phyloP scores from a whole-genome alignment of 2,113 vertebrate genomes.

The Numida meleagris region DNA sequence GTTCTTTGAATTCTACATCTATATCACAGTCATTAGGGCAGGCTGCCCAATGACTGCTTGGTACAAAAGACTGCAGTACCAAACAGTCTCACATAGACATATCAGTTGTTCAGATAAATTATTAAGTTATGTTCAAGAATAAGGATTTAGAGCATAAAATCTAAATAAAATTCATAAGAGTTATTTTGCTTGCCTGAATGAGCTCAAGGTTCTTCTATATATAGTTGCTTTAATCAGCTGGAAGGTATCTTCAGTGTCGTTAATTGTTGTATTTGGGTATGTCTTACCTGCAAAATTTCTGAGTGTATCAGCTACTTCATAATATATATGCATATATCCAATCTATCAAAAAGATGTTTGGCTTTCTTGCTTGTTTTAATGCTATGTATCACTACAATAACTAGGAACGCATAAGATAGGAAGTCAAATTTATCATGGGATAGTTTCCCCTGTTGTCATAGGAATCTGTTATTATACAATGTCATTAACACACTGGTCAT shows the following conservation, averaged over 20 bases:
- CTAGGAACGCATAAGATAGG: not conserved
- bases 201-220: not conserved
- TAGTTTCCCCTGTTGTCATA: not conserved
- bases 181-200: not conserved
- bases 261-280: not conserved
- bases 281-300: not conserved
- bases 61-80: not conserved
- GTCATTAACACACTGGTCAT: not conserved
- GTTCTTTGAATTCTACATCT: slow-evolving; percentile 7
- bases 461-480: not conserved
- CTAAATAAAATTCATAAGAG: not conserved
- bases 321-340: not conserved
- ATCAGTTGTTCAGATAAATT: slow-evolving; percentile 39
- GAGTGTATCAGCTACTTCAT: not conserved
- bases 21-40: not conserved
- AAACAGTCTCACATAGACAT: not conserved
- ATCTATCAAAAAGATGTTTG: not conserved
- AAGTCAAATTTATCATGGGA: not conserved
- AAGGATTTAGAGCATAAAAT: slow-evolving; percentile 38
- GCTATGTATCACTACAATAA: not conserved
- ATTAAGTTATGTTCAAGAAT: slow-evolving; percentile 12
- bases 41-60: slow-evolving; percentile 15
- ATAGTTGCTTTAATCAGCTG: not conserved
- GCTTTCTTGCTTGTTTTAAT: not conserved
- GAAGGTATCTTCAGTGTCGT: not conserved